phyloP scores from a whole-genome alignment of 1,140 invertebrate species.

The Nixonia krombeini region DNA sequence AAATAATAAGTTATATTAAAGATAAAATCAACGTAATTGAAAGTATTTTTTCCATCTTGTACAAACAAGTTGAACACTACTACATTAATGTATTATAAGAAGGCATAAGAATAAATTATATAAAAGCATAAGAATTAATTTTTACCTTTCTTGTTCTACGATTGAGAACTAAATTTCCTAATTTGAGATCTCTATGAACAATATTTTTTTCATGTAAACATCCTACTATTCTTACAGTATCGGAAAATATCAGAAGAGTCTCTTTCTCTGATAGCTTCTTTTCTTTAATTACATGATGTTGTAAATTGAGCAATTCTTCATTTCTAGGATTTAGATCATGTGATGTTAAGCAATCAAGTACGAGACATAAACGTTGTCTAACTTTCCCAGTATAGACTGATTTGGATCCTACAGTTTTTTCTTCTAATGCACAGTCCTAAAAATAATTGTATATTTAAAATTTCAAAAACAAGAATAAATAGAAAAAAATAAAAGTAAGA shows the following conservation, averaged over 20 bases:
- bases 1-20: too few relatives aligned
- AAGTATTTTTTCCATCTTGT: too few relatives aligned
- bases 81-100: too few relatives aligned
- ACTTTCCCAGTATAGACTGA: constrained; percentile 76
- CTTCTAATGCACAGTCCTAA: constrained; percentile 81
- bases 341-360: constrained; percentile 82
- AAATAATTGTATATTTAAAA: constrained; percentile 8
- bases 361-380: constrained; percentile 79
- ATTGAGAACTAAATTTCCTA: constrained; percentile 86
- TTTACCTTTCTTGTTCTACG: constrained; percentile 74
- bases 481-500: too few relatives aligned
- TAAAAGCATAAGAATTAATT: too few relatives aligned
- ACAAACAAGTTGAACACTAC: too few relatives aligned
- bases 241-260: constrained; percentile 83
- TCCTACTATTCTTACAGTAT: constrained; percentile 83
- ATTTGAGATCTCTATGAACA: constrained; percentile 86
- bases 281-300: constrained; percentile 87
- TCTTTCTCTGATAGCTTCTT: constrained; percentile 85
- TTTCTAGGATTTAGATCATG: constrained; percentile 82
- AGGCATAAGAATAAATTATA: too few relatives aligned
- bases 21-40: too few relatives aligned
- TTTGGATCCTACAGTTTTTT: constrained; percentile 72
- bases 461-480: background rate
- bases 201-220: constrained; percentile 86
- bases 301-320: constrained; percentile 81